These are phyloP conservation scores for Ceuthmochares aereus DNA, from an alignment of 2,113 vertebrate species.

Conservation along the genomic window DNA sequence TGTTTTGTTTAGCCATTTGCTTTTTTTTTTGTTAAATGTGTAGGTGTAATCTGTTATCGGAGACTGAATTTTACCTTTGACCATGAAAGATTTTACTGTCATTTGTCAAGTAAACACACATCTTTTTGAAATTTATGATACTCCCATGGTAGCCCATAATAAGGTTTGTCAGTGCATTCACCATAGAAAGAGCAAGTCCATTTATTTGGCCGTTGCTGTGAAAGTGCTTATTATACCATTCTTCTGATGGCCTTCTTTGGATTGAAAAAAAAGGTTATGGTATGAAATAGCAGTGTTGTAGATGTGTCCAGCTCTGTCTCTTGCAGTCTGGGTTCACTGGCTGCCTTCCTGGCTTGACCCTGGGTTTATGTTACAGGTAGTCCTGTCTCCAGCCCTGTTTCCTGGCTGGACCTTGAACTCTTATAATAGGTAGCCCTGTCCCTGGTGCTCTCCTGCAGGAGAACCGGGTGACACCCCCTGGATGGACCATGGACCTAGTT, in stretches of 20 bases:
- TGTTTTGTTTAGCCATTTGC: neutral
- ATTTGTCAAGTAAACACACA: neutral
- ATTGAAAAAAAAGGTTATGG: neutral
- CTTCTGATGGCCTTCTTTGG: neutral
- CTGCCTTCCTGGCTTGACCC: neutral
- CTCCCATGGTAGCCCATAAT: neutral
- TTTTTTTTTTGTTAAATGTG: neutral
- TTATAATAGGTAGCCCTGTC: neutral
- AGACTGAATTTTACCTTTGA: neutral
- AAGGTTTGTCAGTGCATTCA: neutral
- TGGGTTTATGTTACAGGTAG: neutral
- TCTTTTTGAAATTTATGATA: neutral
- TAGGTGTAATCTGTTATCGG: neutral
- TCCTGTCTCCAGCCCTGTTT: neutral
- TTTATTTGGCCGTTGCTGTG: neutral
- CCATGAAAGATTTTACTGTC: neutral
- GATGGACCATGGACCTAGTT: neutral
- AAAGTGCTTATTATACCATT: neutral
- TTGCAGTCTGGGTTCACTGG: fast-evolving
- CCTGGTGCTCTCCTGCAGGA: neutral
- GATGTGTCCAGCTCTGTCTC: neutral
- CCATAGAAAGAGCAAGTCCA: neutral
- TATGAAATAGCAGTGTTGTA: fast-evolving
- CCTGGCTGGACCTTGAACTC: neutral
- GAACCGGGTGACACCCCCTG: neutral